A percentile compares a stretch with the other conserved stretches of the same genome.
Conservation (phyloP, 1,140 invertebrate species). For the Branchinecta lynchi region DNA sequence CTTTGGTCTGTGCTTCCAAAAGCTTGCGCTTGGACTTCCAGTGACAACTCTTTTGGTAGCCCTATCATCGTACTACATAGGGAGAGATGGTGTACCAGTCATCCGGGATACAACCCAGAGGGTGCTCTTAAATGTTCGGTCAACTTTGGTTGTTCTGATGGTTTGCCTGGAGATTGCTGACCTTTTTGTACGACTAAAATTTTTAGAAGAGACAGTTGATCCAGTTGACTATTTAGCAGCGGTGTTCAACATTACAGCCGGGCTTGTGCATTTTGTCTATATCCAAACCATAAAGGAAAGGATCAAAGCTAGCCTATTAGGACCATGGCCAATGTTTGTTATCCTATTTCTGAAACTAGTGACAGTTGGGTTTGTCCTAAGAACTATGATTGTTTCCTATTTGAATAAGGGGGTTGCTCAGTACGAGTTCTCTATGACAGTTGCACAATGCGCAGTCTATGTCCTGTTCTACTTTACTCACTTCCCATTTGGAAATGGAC, state of each 20-base stretch:
- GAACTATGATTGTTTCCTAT: slow-evolving; percentile 28
- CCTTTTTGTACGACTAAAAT: slow-evolving; percentile 34
- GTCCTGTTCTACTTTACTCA: slow-evolving; percentile 28
- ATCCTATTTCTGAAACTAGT: slow-evolving; percentile 47
- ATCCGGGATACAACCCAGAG: slow-evolving; percentile 41
- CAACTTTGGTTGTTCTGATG: slow-evolving; percentile 42
- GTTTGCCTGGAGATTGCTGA: slow-evolving; percentile 46
- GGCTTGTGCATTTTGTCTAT: slow-evolving; percentile 61
- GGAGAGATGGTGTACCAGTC: slow-evolving; percentile 40
- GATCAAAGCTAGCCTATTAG: slow-evolving; percentile 44
- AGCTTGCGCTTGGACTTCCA: slow-evolving; percentile 50
- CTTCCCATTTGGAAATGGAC: slow-evolving; percentile 25
- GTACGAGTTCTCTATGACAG: slow-evolving; percentile 26
- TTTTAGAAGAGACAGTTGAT: slow-evolving; percentile 26
- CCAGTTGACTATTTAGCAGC: slow-evolving; percentile 51
- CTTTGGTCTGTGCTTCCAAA: slow-evolving; percentile 62
- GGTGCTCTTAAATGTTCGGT: slow-evolving; percentile 42
- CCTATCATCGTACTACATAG: slow-evolving; percentile 56
- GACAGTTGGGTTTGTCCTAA: slow-evolving; percentile 40
- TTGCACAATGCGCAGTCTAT: slow-evolving; percentile 25
- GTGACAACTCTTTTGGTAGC: slow-evolving; percentile 49
- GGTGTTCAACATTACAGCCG: slow-evolving; percentile 49
- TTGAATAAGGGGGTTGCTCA: slow-evolving; percentile 12
- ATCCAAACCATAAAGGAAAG: slow-evolving; percentile 44
- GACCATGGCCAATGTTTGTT: slow-evolving; percentile 47